phyloP scores from a whole-genome alignment of 2,888 invertebrate genomes.

The Orgyia antiqua region DNA sequence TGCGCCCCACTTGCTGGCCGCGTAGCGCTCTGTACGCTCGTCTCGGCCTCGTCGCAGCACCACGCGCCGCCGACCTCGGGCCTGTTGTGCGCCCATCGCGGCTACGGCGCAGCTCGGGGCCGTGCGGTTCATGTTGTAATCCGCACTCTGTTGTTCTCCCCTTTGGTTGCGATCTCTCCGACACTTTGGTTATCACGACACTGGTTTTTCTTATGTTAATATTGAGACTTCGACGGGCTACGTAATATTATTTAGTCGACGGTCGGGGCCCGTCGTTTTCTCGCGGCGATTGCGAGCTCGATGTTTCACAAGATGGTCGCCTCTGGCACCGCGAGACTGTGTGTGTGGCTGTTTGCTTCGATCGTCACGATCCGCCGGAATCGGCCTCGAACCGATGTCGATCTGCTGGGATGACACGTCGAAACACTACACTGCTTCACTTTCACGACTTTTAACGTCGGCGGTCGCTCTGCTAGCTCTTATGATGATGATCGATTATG shows the following conservation, averaged over 20 bases:
- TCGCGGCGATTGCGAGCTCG: constrained; percentile 39
- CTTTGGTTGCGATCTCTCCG: constrained; percentile 35
- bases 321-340: constrained; percentile 42
- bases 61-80: constrained; percentile 45
- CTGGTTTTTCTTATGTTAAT: constrained; percentile 6
- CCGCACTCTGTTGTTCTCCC: constrained; percentile 42
- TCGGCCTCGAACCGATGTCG: constrained; percentile 69
- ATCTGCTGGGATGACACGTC: constrained; percentile 72
- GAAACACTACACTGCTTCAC: constrained; percentile 68
- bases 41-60: constrained; percentile 27
- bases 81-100: constrained; percentile 28
- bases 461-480: constrained; percentile 74
- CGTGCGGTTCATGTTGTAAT: constrained; percentile 22
- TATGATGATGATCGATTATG: constrained; percentile 58
- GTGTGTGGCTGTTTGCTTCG: constrained; percentile 23
- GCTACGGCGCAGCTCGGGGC: constrained; percentile 18
- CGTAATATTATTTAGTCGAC: constrained; percentile 21
- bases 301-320: constrained; percentile 64
- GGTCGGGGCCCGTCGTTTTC: constrained; percentile 13
- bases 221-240: constrained; percentile 18
- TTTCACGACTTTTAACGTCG: constrained; percentile 65
- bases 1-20: constrained; percentile 90
- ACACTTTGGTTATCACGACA: constrained; percentile 18
- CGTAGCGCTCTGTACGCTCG: constrained; percentile 67
- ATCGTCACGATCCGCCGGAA: constrained; percentile 36